Evolutionary conservation across 2,888 invertebrate genomes (phyloP), one percentile per base, ranked within the genome.

Genomic region (Priocnemis perturbator): DNA sequence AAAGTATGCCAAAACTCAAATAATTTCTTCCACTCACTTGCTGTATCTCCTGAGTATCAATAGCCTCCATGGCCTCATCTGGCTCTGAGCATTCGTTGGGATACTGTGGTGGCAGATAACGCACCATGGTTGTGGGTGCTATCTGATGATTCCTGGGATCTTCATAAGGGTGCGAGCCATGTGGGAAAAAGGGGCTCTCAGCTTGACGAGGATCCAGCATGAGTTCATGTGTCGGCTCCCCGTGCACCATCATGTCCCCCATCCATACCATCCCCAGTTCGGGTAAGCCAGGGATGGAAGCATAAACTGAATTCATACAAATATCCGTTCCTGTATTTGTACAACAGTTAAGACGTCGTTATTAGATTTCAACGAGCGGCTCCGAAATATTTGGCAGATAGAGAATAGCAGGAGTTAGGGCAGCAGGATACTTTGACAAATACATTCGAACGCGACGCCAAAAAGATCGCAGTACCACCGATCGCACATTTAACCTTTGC

Each of bases 181-280:
- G 88, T 26, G 88, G 81, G 66, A 86, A 89, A 67, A 87, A 89
- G 5, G 89, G 83, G 77, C 84, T 87, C 65, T 88, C 89, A 4
- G 85, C 82, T 74, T 89, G 89, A 61, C 86, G 85, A 56, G 89
- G 87, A 72, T 89, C 89, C 78, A 89, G 75, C 86, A 89, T 86
- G 1, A 89, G 83, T 69, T 89, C 89, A 67, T 88, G 88, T 4
- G 88, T 80, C 4, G 80, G 73, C 69, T 89, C 89, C 58, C 86
- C 86, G 58, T 89, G 89, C 69, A 89, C 84, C 88, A 89, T 88
- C 88, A 89, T 86, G 70, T 89, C 91, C 52, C 93, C 93, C 93
- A 94, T 93, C 93, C 93, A 94, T 85, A 93, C 91, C 91, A 93
- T 92, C 82, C 92, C 91, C 87, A 92, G 89, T 84, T 93, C 93